Conservation (phyloP, 2,113 vertebrate species). For the Accipiter cooperii region DNA sequence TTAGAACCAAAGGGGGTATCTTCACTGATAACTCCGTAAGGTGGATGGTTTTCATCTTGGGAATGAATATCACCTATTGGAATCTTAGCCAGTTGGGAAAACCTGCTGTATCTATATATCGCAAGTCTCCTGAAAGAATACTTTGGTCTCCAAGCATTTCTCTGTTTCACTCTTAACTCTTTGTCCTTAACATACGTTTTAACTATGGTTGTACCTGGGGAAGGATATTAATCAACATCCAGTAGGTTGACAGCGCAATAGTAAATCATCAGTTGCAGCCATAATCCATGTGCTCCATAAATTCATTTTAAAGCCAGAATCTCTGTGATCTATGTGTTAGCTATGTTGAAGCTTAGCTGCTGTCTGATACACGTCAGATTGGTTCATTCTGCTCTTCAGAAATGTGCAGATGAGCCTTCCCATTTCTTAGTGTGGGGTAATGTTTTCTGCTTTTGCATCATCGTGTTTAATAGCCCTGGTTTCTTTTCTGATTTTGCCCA, state of each 20-base stretch:
- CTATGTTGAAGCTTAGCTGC: conserved; percentile 23
- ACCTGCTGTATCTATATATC: neutral
- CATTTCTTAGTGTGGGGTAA: neutral
- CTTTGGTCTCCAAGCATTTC: neutral
- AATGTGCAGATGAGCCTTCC: neutral
- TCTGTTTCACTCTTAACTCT: neutral
- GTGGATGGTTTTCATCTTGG: neutral
- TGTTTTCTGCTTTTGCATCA: neutral
- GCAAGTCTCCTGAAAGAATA: neutral
- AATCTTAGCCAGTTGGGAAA: neutral
- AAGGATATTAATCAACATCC: conserved; percentile 30
- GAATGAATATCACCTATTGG: neutral
- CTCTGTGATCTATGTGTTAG: conserved; percentile 50
- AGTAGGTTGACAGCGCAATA: neutral
- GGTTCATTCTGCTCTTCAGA: conserved; percentile 19
- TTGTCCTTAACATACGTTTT: neutral
- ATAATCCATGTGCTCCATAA: conserved; percentile 34
- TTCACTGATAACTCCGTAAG: neutral
- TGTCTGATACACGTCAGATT: conserved; percentile 16
- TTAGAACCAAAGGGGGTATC: neutral
- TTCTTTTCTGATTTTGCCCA: neutral
- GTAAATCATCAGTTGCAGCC: conserved; percentile 45
- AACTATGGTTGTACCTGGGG: neutral
- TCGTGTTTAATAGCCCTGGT: neutral
- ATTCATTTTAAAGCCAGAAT: conserved; percentile 44